Evolutionary conservation across 2,888 invertebrate genomes (phyloP), one percentile per base, ranked within the genome.

Genomic region (Lithodes maja): DNA sequence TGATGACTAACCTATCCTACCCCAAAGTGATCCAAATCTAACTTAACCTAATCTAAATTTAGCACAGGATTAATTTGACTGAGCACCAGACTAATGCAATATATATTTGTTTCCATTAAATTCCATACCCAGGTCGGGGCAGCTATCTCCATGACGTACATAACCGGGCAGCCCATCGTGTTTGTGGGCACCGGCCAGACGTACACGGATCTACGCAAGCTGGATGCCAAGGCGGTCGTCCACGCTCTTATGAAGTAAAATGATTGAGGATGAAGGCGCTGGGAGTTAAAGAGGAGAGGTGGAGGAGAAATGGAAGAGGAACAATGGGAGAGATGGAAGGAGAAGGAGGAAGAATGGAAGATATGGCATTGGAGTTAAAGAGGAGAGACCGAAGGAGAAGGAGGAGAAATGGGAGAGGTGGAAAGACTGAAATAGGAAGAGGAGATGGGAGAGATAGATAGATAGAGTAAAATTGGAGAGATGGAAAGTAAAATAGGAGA

Each of bases 111-210:
- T 33, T 33, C 33, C 33, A 33, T 33, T 33, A 33, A 33, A 33
- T 61, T 61, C 12, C 5, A 7, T 61, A 61, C 61, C 61, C 92
- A 95, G 95, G 97, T 99, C 52, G 99, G 99, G 9, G 99, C 99
- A 75, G 99, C 99, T 33, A 99, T 99, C 93, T 99, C 99, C 17
- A 99, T 99, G 99, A 99, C 99, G 0, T 99, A 99, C 94, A 99
- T 99, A 92, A 99, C 99, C 0, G 99, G 99, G 0, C 99, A 99
- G 94, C 99, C 99, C 0, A 99, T 99, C 85, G 98, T 99, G 78
- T 99, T 99, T 94, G 99, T 99, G 17, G 99, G 99, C 71, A 99
- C 99, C 2, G 99, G 99, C 1, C 99, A 99, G 95, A 99, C 99
- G 0, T 99, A 99, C 94, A 97, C 98, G 0, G 99, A 99, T 94